These are phyloP conservation scores for Andrena cerasifolii DNA, from an alignment of 1,140 invertebrate species.

Conservation along the genomic window DNA sequence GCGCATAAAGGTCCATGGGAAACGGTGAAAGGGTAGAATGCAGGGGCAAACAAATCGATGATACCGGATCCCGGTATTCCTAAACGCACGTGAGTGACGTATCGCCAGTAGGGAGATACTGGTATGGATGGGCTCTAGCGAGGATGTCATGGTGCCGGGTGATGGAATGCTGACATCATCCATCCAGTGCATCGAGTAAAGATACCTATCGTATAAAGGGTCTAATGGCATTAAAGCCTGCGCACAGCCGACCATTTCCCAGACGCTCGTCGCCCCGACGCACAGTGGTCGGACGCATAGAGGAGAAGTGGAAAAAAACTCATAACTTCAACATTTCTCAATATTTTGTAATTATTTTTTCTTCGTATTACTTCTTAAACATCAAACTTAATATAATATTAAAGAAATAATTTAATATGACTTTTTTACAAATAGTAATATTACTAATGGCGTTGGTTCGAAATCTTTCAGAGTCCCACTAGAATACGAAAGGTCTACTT, in stretches of 20 bases:
- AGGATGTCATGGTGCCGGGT: conserved; percentile 44
- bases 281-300: too few species aligned
- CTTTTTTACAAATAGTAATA: too few species aligned
- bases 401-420: too few species aligned
- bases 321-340: too few species aligned
- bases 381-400: too few species aligned
- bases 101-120: conserved; percentile 24
- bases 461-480: too few species aligned
- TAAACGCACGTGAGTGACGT: conserved; percentile 17
- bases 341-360: too few species aligned
- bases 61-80: conserved; percentile 28
- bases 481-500: too few species aligned
- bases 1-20: background rate
- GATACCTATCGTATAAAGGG: conserved; percentile 61
- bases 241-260: conserved; percentile 54
- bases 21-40: conserved; percentile 11
- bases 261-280: background rate
- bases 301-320: too few species aligned
- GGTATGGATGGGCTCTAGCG: conserved; percentile 17
- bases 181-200: conserved; percentile 63
- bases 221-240: conserved; percentile 62
- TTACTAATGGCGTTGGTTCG: too few species aligned
- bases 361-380: too few species aligned
- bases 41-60: conserved; percentile 24
- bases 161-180: conserved; percentile 67